phyloP scores from a whole-genome alignment of 2,888 invertebrate species.

The Andrena dorsata region DNA sequence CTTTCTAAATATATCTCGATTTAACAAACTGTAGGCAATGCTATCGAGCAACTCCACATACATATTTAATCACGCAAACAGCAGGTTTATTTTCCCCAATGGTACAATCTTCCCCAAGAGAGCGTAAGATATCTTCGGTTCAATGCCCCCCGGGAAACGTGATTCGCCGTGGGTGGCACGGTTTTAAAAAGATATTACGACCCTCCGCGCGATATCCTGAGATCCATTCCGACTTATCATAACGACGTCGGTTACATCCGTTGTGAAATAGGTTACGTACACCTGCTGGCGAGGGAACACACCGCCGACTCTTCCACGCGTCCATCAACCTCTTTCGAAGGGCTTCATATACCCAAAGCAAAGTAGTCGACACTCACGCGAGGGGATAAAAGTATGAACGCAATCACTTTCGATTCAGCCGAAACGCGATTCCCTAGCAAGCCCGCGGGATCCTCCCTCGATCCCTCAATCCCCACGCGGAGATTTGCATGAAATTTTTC shows the following conservation, averaged over 20 bases:
- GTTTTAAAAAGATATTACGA: constrained; percentile 54
- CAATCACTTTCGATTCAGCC: too few relatives aligned
- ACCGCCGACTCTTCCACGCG: not conserved
- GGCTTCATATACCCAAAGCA: too few relatives aligned
- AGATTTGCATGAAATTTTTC: too few relatives aligned
- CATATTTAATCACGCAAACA: constrained; percentile 25
- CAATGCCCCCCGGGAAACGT: constrained; percentile 9
- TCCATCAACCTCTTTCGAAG: too few relatives aligned
- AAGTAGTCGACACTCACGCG: not conserved
- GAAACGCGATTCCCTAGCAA: too few relatives aligned
- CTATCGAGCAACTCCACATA: constrained; percentile 7
- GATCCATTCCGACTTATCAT: constrained; percentile 52
- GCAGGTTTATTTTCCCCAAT: not conserved
- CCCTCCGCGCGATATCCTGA: constrained; percentile 20
- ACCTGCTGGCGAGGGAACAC: not conserved
- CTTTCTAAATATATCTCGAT: not conserved
- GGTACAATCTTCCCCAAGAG: constrained; percentile 10
- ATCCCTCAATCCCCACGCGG: too few relatives aligned
- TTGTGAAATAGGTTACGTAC: constrained; percentile 3
- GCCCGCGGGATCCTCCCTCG: too few relatives aligned
- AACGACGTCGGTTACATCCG: constrained; percentile 35
- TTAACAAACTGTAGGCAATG: not conserved
- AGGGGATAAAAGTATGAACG: not conserved
- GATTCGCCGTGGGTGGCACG: constrained; percentile 12
- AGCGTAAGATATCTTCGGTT: constrained; percentile 10